Conservation (phyloP, 1,140 invertebrate species). For the Lordiphosa mommai region DNA sequence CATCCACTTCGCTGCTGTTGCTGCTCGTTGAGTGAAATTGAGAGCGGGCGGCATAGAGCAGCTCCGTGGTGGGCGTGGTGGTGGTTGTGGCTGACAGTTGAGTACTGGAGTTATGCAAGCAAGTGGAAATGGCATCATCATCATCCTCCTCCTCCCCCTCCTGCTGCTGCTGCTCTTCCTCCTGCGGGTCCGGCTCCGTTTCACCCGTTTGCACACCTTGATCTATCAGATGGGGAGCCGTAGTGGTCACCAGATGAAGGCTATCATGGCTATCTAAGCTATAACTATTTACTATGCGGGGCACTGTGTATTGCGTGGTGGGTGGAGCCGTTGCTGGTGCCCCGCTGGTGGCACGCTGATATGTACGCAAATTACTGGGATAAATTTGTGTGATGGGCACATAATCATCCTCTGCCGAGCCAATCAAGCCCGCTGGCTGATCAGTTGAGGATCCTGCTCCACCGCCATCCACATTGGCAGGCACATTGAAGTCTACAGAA, state of each 20-base stretch:
- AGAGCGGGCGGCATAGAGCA: neutral
- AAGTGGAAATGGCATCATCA: constrained; percentile 12
- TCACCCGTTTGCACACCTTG: constrained; percentile 49
- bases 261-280: constrained; percentile 48
- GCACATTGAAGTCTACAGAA: constrained; percentile 55
- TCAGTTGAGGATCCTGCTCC: constrained; percentile 45
- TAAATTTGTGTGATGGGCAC: constrained; percentile 56
- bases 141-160: constrained; percentile 4
- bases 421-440: neutral
- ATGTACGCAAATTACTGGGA: constrained; percentile 57
- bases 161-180: constrained; percentile 1
- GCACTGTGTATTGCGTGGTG: constrained; percentile 39
- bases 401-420: constrained; percentile 37
- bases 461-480: constrained; percentile 49
- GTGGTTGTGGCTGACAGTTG: neutral
- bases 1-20: constrained; percentile 1
- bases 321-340: constrained; percentile 1
- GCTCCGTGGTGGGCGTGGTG: constrained; percentile 5
- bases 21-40: neutral
- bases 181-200: constrained; percentile 5
- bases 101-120: neutral
- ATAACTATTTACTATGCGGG: constrained; percentile 61
- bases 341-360: constrained; percentile 38
- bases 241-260: constrained; percentile 50
- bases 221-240: constrained; percentile 46